Percentiles rank a stretch among this genome's conserved stretches.
Evolutionary conservation across 2,888 invertebrate genomes (phyloP).

Genomic region (Pelosia muscerda): DNA sequence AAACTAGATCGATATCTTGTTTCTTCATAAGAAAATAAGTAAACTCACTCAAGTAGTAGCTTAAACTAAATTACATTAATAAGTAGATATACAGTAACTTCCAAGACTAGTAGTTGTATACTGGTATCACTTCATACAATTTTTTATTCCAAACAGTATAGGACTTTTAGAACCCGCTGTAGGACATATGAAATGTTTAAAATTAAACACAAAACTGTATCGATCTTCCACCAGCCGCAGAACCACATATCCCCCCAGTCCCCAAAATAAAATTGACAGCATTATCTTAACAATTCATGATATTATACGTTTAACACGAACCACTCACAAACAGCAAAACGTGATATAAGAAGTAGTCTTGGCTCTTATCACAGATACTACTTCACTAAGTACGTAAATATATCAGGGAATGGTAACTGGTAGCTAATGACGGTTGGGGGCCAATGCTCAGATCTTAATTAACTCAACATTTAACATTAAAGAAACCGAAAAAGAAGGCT

Average conservation of each 20-base stretch:
- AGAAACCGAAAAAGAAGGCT: slow-evolving; percentile 51
- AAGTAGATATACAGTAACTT: no score
- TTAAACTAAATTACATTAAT: no score
- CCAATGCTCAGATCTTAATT: slow-evolving; percentile 76
- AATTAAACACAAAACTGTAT: not conserved
- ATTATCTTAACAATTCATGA: slow-evolving; percentile 19
- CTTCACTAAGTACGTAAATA: slow-evolving; percentile 29
- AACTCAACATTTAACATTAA: slow-evolving; percentile 69
- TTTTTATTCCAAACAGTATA: no score
- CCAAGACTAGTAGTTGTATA: no score
- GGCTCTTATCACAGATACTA: slow-evolving; percentile 18
- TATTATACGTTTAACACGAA: slow-evolving; percentile 7
- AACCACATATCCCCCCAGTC: not conserved
- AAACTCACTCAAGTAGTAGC: no score
- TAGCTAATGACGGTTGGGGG: slow-evolving; percentile 53
- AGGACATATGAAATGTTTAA: not conserved
- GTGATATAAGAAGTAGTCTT: slow-evolving; percentile 8
- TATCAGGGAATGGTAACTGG: slow-evolving; percentile 45
- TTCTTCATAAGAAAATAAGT: no score
- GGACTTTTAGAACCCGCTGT: no score
- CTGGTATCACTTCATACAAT: no score
- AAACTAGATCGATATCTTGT: no score
- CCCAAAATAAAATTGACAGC: not conserved
- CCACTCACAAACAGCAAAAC: slow-evolving; percentile 14
- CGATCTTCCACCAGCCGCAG: not conserved